phyloP scores from a whole-genome alignment of 2,113 vertebrate species.

The Naja naja region DNA sequence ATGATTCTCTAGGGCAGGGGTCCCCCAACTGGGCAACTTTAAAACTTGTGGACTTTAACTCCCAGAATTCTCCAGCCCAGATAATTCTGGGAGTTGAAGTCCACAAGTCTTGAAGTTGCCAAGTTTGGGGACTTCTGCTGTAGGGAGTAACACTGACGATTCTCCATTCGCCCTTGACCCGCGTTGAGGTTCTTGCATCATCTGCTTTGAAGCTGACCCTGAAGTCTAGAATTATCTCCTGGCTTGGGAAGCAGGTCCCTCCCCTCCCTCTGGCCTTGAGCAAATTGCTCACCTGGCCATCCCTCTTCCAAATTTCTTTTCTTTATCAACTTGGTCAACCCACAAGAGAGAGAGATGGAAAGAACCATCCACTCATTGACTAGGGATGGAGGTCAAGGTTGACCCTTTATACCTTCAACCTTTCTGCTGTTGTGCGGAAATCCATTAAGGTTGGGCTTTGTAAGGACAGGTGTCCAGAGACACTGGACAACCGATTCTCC shows the following conservation, averaged over 20 bases:
- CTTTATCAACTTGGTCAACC: neutral
- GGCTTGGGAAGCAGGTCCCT: neutral
- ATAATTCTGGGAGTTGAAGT: too few relatives aligned
- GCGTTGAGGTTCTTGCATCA: neutral
- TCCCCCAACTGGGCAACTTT: too few relatives aligned
- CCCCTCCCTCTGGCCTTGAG: neutral
- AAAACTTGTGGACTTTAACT: too few relatives aligned
- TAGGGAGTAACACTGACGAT: neutral
- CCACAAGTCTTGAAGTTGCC: too few relatives aligned
- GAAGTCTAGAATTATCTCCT: too few relatives aligned
- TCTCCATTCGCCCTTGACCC: neutral
- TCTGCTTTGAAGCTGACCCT: neutral
- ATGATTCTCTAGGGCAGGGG: neutral
- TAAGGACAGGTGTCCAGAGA: too few relatives aligned
- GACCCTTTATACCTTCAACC: too few relatives aligned
- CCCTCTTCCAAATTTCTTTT: neutral
- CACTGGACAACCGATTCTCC: neutral
- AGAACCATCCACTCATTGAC: neutral
- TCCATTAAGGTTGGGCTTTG: neutral
- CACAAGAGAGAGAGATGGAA: neutral
- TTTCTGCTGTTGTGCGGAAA: neutral
- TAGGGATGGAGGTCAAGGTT: neutral
- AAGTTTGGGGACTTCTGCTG: too few relatives aligned
- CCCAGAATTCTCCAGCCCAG: too few relatives aligned
- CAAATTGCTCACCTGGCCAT: neutral